A percentile compares a stretch with the other conserved stretches of the same genome.
These are phyloP conservation scores for Phenganax stokvisi DNA, from an alignment of 92 coral and sea anemone genomes.

Conservation along the genomic window DNA sequence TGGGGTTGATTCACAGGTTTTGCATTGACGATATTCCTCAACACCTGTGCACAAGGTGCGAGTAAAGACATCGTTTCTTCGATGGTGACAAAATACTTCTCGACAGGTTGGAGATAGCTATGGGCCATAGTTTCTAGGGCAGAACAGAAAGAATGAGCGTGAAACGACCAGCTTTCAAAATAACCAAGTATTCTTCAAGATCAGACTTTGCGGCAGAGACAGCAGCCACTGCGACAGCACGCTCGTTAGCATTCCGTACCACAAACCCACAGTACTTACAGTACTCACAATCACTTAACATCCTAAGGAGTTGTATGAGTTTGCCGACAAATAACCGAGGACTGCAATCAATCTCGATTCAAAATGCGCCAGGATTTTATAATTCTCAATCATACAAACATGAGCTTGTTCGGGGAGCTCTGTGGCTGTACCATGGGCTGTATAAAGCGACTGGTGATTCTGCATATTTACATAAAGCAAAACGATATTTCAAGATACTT, in stretches of 20 bases:
- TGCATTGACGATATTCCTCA: too few relatives aligned
- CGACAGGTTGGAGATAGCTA: background rate
- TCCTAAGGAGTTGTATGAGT: conserved; percentile 41
- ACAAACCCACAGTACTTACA: background rate
- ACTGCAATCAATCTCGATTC: conserved; percentile 51
- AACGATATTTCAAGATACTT: background rate
- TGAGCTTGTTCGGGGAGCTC: conserved; percentile 39
- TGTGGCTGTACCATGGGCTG: conserved; percentile 43
- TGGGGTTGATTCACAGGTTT: too few relatives aligned
- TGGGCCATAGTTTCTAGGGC: conserved; percentile 8
- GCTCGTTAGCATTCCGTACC: conserved; percentile 46
- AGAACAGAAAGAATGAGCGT: background rate
- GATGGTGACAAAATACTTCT: background rate
- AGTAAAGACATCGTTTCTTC: background rate
- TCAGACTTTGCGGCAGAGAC: conserved; percentile 62
- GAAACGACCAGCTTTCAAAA: conserved; percentile 1
- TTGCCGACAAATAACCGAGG: conserved; percentile 56
- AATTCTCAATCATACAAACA: conserved; percentile 45
- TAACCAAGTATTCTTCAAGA: background rate
- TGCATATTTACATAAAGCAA: conserved; percentile 33
- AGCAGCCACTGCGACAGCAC: conserved; percentile 56
- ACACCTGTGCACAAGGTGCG: background rate
- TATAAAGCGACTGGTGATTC: conserved; percentile 24
- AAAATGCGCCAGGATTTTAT: conserved; percentile 46
- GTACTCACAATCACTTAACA: background rate